These are phyloP conservation scores for Nansenia antarctica DNA, from an alignment of 2,113 vertebrate species.

Conservation along the genomic window DNA sequence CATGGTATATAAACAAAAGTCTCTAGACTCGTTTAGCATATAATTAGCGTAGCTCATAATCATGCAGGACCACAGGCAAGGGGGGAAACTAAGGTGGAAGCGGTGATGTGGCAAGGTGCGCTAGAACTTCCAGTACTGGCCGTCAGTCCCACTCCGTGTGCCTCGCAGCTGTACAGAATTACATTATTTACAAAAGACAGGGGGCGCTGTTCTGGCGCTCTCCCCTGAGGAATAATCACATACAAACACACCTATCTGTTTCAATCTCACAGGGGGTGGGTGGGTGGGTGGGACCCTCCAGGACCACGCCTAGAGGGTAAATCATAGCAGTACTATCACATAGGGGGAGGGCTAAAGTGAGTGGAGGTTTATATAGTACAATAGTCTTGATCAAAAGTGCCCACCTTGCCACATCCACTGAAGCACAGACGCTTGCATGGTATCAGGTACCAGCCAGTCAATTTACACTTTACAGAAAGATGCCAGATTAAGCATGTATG, in stretches of 20 bases:
- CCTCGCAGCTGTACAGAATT: constrained; percentile 85
- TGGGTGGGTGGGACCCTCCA: background rate
- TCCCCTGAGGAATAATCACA: constrained; percentile 55
- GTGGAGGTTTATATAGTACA: constrained; percentile 38
- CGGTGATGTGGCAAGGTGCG: constrained; percentile 85
- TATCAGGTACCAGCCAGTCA: constrained; percentile 81
- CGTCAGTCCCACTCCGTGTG: constrained; percentile 86
- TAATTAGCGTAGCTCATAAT: constrained; percentile 72
- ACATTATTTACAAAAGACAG: constrained; percentile 79
- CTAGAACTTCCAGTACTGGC: constrained; percentile 86
- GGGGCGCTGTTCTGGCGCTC: constrained; percentile 30
- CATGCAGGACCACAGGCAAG: constrained; percentile 89
- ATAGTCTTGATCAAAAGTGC: constrained; percentile 54
- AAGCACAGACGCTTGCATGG: constrained; percentile 78
- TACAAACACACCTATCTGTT: constrained; percentile 58
- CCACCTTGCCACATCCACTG: constrained; percentile 86
- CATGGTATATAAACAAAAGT: constrained; percentile 69
- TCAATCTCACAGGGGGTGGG: constrained; percentile 40
- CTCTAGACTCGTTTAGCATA: constrained; percentile 70
- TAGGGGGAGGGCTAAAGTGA: constrained; percentile 12
- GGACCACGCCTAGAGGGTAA: constrained; percentile 32
- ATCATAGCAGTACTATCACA: constrained; percentile 55
- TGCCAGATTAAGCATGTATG: constrained; percentile 73
- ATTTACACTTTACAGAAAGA: constrained; percentile 82
- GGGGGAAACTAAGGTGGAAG: constrained; percentile 50